These are phyloP conservation scores for Nasonia longicornis DNA, from an alignment of 1,140 invertebrate species.

Conservation along the genomic window DNA sequence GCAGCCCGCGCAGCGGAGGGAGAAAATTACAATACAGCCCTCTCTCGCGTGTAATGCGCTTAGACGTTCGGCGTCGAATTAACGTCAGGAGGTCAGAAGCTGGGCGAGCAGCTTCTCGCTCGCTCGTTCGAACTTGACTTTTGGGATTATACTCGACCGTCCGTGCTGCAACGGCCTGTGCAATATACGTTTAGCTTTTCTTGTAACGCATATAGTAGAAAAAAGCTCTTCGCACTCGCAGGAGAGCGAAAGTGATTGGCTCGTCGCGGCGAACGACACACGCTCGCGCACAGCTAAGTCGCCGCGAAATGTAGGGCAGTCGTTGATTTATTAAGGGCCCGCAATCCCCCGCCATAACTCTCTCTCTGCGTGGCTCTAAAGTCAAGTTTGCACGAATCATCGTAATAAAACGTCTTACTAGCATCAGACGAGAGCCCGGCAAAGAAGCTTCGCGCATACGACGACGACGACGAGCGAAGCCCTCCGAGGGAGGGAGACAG, in stretches of 20 bases:
- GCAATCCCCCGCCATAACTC: not conserved
- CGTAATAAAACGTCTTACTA: not conserved
- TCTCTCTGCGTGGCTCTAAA: not conserved
- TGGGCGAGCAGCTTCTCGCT: not conserved
- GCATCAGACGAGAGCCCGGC: not conserved
- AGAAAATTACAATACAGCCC: not conserved
- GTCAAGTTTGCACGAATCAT: not conserved
- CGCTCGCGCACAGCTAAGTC: not conserved
- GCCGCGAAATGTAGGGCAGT: not conserved
- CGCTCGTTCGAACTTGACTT: not conserved
- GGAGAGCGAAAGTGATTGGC: not conserved
- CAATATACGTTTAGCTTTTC: too few relatives aligned
- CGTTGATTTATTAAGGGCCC: not conserved
- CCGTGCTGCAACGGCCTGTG: too few relatives aligned
- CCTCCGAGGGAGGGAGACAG: not conserved
- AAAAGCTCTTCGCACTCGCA: not conserved
- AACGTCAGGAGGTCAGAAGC: not conserved
- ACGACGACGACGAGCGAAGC: not conserved
- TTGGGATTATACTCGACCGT: not conserved
- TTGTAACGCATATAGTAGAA: not conserved
- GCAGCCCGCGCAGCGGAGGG: too few relatives aligned
- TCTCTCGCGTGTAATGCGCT: not conserved
- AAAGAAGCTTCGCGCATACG: not conserved
- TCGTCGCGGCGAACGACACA: not conserved
- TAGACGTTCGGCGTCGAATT: not conserved